Percentiles rank a stretch among this genome's conserved stretches.
Evolutionary conservation across 2,888 invertebrate species (phyloP).

Genomic region (Agapostemon virescens): DNA sequence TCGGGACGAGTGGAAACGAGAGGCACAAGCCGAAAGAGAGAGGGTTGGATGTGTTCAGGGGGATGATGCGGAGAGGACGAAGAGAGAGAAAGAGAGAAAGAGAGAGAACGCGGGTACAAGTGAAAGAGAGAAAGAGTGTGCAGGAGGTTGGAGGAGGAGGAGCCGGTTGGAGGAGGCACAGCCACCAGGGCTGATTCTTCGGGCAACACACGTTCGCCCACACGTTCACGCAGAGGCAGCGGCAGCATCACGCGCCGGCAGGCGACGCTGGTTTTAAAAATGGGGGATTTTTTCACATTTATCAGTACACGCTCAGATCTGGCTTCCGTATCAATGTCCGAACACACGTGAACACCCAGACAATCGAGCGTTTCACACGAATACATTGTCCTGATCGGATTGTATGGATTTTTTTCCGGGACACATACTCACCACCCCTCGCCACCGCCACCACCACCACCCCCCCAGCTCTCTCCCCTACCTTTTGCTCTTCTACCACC

Average conservation of each 20-base stretch:
- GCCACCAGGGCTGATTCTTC: constrained; percentile 68
- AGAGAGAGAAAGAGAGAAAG: neutral
- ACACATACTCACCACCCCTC: constrained; percentile 67
- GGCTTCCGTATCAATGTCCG: constrained; percentile 77
- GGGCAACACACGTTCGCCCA: constrained; percentile 66
- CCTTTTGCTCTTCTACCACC: constrained; percentile 50
- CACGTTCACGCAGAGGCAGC: constrained; percentile 57
- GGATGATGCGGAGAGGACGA: constrained; percentile 22
- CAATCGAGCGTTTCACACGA: constrained; percentile 79
- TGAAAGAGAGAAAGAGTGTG: constrained; percentile 2
- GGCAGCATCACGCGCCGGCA: constrained; percentile 69
- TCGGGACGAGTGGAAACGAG: constrained; percentile 59
- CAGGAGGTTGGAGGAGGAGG: constrained; percentile 31
- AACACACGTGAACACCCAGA: constrained; percentile 76
- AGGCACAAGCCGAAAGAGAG: constrained; percentile 33
- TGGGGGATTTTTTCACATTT: constrained; percentile 77
- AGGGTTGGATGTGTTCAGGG: constrained; percentile 4
- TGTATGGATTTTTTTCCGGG: constrained; percentile 80
- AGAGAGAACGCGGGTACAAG: constrained; percentile 21
- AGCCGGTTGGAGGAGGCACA: constrained; percentile 47
- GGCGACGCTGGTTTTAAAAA: constrained; percentile 72
- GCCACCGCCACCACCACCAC: constrained; percentile 18
- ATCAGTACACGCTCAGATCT: constrained; percentile 76
- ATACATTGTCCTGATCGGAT: constrained; percentile 80
- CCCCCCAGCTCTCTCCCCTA: constrained; percentile 47